Evolutionary conservation across 2,888 invertebrate species (phyloP).

Genomic region (Eurytoma californica): DNA sequence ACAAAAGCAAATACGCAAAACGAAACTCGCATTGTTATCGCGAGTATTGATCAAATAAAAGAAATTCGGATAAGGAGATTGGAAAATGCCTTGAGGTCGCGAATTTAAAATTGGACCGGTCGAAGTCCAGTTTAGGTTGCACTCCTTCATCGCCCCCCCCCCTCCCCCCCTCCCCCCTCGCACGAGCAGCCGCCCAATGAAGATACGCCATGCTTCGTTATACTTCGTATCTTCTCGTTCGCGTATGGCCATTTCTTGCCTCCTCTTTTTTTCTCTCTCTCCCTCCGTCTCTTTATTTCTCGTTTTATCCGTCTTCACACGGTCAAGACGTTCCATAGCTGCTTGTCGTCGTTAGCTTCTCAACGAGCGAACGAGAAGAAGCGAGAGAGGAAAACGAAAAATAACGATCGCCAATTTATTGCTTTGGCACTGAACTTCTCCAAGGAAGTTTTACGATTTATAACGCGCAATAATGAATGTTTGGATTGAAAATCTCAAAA

Average conservation of each 20-base stretch:
- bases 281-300: conserved; percentile 31
- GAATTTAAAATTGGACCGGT: conserved; percentile 48
- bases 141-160: not conserved
- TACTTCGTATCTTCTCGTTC: conserved; percentile 6
- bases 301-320: conserved; percentile 38
- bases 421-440: conserved; percentile 46
- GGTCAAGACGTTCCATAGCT: conserved; percentile 13
- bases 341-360: conserved; percentile 50
- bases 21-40: no score
- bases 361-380: conserved; percentile 36
- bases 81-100: conserved; percentile 17
- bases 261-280: conserved; percentile 11
- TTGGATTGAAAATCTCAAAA: no score
- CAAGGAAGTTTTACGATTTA: conserved; percentile 54
- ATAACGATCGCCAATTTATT: conserved; percentile 53
- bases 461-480: no score
- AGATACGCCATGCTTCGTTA: conserved; percentile 30
- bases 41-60: no score
- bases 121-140: conserved; percentile 29
- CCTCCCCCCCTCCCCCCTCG: not conserved
- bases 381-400: conserved; percentile 43
- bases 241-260: not conserved
- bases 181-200: conserved; percentile 20
- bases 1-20: not conserved
- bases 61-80: not conserved